phyloP scores from a whole-genome alignment of 2,888 invertebrate genomes.

The Eretmocerus hayati region DNA sequence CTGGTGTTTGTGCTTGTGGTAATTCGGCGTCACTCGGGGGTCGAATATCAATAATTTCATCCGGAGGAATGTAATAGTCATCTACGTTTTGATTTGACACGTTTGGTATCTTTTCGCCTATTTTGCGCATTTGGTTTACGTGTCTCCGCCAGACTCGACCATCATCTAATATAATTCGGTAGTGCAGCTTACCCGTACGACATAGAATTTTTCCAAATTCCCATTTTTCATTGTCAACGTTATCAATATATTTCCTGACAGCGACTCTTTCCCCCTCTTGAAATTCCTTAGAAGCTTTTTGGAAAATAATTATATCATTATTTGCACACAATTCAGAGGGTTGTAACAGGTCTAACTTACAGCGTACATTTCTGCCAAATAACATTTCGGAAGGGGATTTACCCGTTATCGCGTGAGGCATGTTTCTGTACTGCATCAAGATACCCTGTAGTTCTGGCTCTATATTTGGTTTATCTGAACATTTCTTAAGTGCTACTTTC shows the following conservation, averaged over 20 bases:
- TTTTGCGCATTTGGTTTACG: no score
- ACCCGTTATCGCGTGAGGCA: conserved; percentile 3
- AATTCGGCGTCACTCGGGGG: no score
- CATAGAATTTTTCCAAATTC: not conserved
- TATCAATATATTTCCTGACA: not conserved
- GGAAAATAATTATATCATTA: not conserved
- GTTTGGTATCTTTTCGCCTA: no score
- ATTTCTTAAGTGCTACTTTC: not conserved
- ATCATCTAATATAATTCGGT: not conserved
- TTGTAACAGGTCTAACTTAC: conserved; percentile 10
- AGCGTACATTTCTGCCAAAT: conserved; percentile 11
- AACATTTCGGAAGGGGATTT: conserved; percentile 12
- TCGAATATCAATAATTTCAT: no score
- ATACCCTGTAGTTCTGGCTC: no score
- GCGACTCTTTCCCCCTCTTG: not conserved
- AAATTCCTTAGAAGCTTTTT: not conserved
- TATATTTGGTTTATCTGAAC: no score
- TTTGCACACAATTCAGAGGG: not conserved
- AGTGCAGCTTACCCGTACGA: not conserved
- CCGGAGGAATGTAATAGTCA: not conserved
- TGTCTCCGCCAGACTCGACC: no score
- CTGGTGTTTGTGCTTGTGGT: no score
- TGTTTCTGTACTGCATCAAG: conserved; percentile 8
- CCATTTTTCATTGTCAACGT: not conserved
- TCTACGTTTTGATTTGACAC: not conserved